A percentile compares a stretch with the other conserved stretches of the same genome.
Conservation (phyloP, 2,113 vertebrate species). For the Glaucomys volans region DNA sequence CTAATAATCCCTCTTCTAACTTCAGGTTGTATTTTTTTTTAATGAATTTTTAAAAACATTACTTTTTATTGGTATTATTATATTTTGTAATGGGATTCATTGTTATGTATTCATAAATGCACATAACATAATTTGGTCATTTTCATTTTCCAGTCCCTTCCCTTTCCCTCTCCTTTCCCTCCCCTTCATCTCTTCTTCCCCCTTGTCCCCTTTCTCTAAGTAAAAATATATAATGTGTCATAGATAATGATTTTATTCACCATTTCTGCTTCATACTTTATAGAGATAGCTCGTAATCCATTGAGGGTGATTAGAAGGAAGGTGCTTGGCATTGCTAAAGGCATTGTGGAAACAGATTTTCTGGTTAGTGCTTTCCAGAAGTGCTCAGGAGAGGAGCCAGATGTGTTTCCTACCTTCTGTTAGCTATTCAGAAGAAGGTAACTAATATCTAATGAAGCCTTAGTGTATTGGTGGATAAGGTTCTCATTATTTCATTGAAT, state of each 20-base stretch:
- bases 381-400: background rate
- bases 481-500: conserved; percentile 44
- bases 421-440: conserved; percentile 15
- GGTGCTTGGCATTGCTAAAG: background rate
- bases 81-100: too few species aligned
- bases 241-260: conserved; percentile 7
- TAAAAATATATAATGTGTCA: conserved; percentile 17
- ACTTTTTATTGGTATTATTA: too few species aligned
- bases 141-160: too few species aligned
- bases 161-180: too few species aligned
- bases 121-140: too few species aligned
- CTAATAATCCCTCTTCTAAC: background rate
- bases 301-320: background rate
- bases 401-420: background rate
- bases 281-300: background rate
- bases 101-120: too few species aligned
- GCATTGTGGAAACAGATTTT: background rate
- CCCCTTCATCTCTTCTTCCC: too few species aligned
- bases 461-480: background rate
- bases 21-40: background rate
- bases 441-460: background rate
- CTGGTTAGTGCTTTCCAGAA: background rate
- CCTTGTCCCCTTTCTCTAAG: background rate
- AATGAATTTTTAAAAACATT: too few species aligned
- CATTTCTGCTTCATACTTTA: background rate